Base-by-base conservation (phyloP, 1,140 invertebrate genomes). In the Tetragnatha versicolor region DNA sequence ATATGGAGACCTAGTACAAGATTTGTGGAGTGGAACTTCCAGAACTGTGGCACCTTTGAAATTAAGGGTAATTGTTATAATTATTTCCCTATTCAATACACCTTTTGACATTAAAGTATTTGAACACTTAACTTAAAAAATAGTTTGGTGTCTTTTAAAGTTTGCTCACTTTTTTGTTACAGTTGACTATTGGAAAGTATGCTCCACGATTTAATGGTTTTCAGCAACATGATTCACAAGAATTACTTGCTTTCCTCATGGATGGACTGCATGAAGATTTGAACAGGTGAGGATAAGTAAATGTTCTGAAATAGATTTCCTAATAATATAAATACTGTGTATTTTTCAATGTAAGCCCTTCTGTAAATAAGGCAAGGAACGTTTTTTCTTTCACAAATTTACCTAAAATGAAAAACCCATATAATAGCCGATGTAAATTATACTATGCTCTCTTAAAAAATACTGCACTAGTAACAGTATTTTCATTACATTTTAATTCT, bases 181-280 rank as follows among this genome's bases (percentile, higher is more conserved):
- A 90, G 89, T 93, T 91, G 88, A 93, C 92, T 69, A 93, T 96
- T 66, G 91, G 91, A 25, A 93, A 94, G 83, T 91, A 93, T 87
- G 92, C 93, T 47, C 92, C 93, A 35, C 88, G 91, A 77, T 92
- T 96, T 83, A 92, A 91, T 79, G 93, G 93, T 80, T 94, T 93
- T 81, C 93, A 93, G 27, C 94, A 96, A 86, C 94, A 96, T 85
- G 94, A 96, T 87, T 92, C 93, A 27, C 93, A 94, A 86, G 94
- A 96, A 87, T 86, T 96, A 73, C 88, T 96, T 6, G 93, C 93
- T 33, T 96, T 95, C 89, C 87, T 96, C 49, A 86, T 96, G 80
- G 94, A 96, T 87, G 91, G 93, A 29, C 88, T 96, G 76, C 94
- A 96, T 85, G 94, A 96, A 88, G 94, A 96, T 87, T 88, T 96